Base-by-base conservation (phyloP, 2,113 vertebrate species). In the Rafetus swinhoei region DNA sequence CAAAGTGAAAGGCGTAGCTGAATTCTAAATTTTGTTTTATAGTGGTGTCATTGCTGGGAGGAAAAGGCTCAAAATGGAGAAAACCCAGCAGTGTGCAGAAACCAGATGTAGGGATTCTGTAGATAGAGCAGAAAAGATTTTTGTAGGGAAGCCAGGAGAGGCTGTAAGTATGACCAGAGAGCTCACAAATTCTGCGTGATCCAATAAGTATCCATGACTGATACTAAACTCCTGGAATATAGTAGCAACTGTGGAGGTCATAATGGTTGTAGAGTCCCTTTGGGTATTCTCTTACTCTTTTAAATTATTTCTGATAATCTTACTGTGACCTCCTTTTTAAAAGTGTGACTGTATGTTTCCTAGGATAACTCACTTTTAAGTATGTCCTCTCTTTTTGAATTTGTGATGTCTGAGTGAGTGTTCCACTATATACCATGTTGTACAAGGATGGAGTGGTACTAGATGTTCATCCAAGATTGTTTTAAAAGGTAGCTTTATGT, bases 261-360 rank as follows among this genome's bases (percentile, higher is more conserved):
- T 15, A 57, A 1, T 1, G 1, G 10, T 81, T 90, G 18, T 56
- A 9, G 87, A 81, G 85, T 83, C 54, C 84, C n/a, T 16, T 86
- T 39, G 83, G 87, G 65, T 50, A 77, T 81, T 77, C 91, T 82
- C 90, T 22, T 94, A 87, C 91, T 59, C 76, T 93, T 95, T 93
- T 93, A 45, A 95, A 82, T 25, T 32, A 88, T 92, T 93, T 84
- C 79, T 93, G 85, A 87, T 45, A 90, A 82, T 74, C 79, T 91
- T 95, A 35, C 79, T 85, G 0, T 95, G 94, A 95, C 93, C 96
- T 95, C 94, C 94, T 2, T 69, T 21, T 60, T 90, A 86, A 84
- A 84, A 90, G 84, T 93, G 57, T 86, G 88, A 93, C 87, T 93
- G 14, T 88, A 65, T 97, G 91, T 94, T 86, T 92, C 35, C 62